Evolutionary conservation across 2,113 vertebrate genomes (phyloP), one percentile per base, ranked within the genome.

Genomic region (Trogon surrucura): DNA sequence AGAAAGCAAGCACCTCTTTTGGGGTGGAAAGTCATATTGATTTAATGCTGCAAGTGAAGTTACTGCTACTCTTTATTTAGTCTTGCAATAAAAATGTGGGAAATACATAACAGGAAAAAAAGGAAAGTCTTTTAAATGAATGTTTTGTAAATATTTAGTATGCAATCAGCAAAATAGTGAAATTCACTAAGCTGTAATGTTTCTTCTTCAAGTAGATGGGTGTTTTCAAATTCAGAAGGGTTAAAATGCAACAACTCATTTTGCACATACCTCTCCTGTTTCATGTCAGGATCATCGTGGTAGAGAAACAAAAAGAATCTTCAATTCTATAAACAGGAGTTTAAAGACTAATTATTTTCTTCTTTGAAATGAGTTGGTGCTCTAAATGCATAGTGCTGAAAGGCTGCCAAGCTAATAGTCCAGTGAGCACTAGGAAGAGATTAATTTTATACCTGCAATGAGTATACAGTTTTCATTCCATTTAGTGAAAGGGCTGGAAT

Each of bases 371-470:
- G 70, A 82, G n/a, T 94, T 1, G 0, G 87, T 95, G 74, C 66
- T 89, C 36, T 94, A 82, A 92, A 95, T 94, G 84, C 66, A 17
- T 34, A 53, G 81, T 87, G 74, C 91, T 96, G 93, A 95, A 95
- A 95, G 48, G 62, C 77, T 95, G 94, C 89, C 93, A 95, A 93
- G 45, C 23, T 92, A 90, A 88, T 78, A 96, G 75, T 48, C 61
- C 61, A 81, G 36, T 81, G 83, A 95, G 57, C 80, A 75, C 80
- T 95, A 87, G 88, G 95, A 94, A 92, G 85, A 94, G 80, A 93
- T 96, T 95, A 88, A 94, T 94, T 97, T 95, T 92, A 22, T 95
- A 91, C 73, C 65, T 94, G 86, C 80, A 90, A 89, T 54, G 78
- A 79, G 19, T 61, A 34, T 91, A 64, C 51, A 72, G n/a, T 94